phyloP scores from a whole-genome alignment of 2,888 invertebrate genomes.

The Chaetogeoica ovagalla region DNA sequence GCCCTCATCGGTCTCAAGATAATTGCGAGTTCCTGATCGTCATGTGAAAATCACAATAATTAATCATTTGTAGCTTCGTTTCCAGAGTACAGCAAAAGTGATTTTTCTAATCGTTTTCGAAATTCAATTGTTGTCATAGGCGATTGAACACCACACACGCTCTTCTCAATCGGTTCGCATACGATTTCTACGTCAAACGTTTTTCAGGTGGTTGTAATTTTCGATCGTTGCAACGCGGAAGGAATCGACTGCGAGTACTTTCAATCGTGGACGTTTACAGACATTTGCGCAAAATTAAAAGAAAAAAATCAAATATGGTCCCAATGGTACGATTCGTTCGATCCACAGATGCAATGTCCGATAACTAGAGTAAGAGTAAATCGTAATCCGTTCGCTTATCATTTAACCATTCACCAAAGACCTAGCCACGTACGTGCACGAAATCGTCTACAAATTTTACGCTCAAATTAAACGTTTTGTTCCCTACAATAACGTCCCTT shows the following conservation, averaged over 20 bases:
- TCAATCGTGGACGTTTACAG: not conserved
- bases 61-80: no score
- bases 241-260: conserved; percentile 23
- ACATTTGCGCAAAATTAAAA: not conserved
- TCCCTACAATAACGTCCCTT: not conserved
- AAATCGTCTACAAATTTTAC: no score
- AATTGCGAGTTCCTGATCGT: no score
- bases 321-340: not conserved
- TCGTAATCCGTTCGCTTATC: not conserved
- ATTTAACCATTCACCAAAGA: not conserved
- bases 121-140: no score
- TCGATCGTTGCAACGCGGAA: conserved; percentile 15
- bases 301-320: conserved; percentile 15
- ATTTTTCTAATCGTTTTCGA: no score
- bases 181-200: not conserved
- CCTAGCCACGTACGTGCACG: no score
- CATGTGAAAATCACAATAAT: no score
- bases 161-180: no score
- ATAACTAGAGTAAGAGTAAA: conserved; percentile 11
- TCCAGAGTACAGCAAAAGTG: no score
- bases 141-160: no score
- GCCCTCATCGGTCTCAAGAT: no score
- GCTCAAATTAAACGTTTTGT: not conserved
- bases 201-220: not conserved
- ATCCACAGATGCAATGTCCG: not conserved